Evolutionary conservation across 37 sponge, comb jelly and placozoan genomes (phyloP).

Genomic region (Theonella swinhoei): DNA sequence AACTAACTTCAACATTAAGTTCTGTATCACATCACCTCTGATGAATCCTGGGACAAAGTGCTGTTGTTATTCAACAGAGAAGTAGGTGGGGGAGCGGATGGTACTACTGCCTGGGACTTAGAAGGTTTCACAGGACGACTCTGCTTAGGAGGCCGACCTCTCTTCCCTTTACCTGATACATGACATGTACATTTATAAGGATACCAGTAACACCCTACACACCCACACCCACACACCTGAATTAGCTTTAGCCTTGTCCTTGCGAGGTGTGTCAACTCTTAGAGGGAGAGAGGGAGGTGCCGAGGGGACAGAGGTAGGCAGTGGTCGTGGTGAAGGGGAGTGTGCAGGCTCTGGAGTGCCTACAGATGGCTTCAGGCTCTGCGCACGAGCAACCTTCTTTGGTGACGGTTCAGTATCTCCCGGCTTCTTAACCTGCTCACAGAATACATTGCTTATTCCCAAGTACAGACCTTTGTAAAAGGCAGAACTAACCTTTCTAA

Average conservation of each 20-base stretch:
- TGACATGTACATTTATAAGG: background rate
- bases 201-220: no score
- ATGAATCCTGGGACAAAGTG: background rate
- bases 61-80: background rate
- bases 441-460: no score
- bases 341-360: background rate
- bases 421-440: conserved; percentile 6
- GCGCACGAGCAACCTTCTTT: conserved; percentile 8
- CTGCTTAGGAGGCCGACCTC: background rate
- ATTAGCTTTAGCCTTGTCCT: background rate
- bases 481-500: conserved; percentile 7
- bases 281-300: background rate
- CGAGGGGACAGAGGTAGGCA: background rate
- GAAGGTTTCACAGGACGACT: background rate
- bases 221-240: background rate
- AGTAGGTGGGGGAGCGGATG: background rate
- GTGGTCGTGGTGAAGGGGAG: background rate
- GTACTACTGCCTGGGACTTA: background rate
- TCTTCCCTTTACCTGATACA: background rate
- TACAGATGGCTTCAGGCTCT: conserved; percentile 1
- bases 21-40: background rate
- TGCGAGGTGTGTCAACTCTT: background rate
- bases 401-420: background rate
- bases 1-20: background rate
- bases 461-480: no score